Conservation (phyloP, 2,888 invertebrate species). For the Linhomoeus sp. region DNA sequence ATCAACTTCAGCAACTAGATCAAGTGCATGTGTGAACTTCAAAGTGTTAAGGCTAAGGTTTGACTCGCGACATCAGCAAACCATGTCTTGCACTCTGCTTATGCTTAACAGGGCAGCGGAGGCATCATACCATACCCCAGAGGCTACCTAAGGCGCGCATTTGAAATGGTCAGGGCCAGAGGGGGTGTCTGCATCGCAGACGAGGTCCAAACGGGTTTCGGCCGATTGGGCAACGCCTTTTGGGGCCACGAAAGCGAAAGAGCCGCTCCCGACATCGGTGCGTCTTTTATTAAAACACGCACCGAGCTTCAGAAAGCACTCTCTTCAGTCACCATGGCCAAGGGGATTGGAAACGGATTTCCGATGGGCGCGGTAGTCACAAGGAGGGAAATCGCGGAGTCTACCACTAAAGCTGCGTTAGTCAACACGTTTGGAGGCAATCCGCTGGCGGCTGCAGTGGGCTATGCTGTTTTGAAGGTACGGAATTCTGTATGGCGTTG, state of each 20-base stretch:
- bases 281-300: no score
- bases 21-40: no score
- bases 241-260: conserved; percentile 82
- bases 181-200: conserved; percentile 79
- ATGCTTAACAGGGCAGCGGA: conserved; percentile 50
- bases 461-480: conserved; percentile 72
- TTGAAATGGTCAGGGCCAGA: conserved; percentile 50
- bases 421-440: conserved; percentile 95
- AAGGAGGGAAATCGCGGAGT: conserved; percentile 58
- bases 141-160: conserved; percentile 59
- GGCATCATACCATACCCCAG: conserved; percentile 79
- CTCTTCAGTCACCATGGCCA: conserved; percentile 60
- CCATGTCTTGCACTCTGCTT: background rate
- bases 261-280: conserved; percentile 61
- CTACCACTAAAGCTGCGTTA: conserved; percentile 51
- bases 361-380: conserved; percentile 88
- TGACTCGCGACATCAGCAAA: no score
- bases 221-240: conserved; percentile 71
- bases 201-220: conserved; percentile 94
- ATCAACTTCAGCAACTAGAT: no score
- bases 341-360: conserved; percentile 75
- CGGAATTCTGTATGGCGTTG: no score
- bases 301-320: no score
- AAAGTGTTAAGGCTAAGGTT: no score
- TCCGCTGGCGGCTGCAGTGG: conserved; percentile 67